These are phyloP conservation scores for Choreutis nemorana DNA, from an alignment of 2,888 invertebrate species.

Conservation along the genomic window DNA sequence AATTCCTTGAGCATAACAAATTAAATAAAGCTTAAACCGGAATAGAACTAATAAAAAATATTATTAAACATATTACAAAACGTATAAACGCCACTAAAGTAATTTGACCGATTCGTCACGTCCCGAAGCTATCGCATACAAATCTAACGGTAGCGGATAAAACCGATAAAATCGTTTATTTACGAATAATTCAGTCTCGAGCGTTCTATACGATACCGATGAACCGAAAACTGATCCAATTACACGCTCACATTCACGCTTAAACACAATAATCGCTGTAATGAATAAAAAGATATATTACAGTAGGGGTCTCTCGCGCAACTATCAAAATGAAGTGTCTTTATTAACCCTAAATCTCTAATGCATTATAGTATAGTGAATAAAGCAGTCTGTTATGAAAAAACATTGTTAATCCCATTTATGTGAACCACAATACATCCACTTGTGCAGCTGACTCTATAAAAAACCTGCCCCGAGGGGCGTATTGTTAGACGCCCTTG, in stretches of 20 bases:
- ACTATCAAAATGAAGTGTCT: too few relatives aligned
- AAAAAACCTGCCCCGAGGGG: conserved; percentile 30
- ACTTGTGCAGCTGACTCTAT: conserved; percentile 57
- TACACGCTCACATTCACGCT: conserved; percentile 39
- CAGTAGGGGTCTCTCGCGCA: conserved; percentile 22
- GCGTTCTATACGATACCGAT: conserved; percentile 32
- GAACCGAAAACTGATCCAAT: conserved; percentile 46
- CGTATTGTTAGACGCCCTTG: conserved; percentile 8
- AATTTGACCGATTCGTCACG: conserved; percentile 39
- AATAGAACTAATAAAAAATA: too few relatives aligned
- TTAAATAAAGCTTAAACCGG: too few relatives aligned
- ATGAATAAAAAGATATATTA: conserved; percentile 47
- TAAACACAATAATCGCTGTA: conserved; percentile 40
- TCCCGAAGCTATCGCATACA: conserved; percentile 24
- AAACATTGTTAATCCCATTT: conserved; percentile 44
- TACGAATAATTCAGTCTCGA: too few relatives aligned
- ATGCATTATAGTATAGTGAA: too few relatives aligned
- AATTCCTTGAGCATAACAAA: too few relatives aligned
- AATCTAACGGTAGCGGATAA: conserved; percentile 25
- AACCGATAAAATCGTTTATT: conserved; percentile 1
- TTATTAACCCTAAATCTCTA: too few relatives aligned
- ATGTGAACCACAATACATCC: conserved; percentile 21
- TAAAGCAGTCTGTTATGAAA: too few relatives aligned
- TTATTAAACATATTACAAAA: too few relatives aligned
- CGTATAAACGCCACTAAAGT: too few relatives aligned